These are phyloP conservation scores for Micronycteris hirsuta DNA, from an alignment of 2,113 vertebrate genomes.

Conservation along the genomic window DNA sequence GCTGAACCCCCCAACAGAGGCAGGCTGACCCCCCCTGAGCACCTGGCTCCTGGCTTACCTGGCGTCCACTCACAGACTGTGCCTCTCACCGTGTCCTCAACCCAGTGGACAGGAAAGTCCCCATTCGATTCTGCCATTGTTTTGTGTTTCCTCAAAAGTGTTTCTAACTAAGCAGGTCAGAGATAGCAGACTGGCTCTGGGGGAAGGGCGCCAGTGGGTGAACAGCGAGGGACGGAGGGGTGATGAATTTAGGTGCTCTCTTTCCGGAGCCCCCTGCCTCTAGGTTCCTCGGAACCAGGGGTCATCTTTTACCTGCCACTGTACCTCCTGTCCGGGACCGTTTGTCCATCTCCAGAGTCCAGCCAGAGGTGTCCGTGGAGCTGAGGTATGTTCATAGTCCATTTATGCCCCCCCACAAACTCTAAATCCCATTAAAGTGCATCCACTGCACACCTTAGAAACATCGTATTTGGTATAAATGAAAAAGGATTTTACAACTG, in stretches of 20 bases:
- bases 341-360: background rate
- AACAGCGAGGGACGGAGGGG: fast-evolving
- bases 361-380: background rate
- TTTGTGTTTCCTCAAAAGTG: background rate
- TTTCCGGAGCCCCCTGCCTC: background rate
- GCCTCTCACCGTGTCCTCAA: background rate
- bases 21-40: background rate
- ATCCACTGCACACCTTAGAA: too few relatives aligned
- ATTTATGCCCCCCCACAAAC: background rate
- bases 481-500: background rate
- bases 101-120: background rate
- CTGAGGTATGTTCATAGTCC: fast-evolving
- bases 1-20: background rate
- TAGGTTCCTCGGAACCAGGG: background rate
- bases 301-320: too few relatives aligned
- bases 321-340: background rate
- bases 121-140: background rate
- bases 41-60: background rate
- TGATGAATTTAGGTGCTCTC: background rate
- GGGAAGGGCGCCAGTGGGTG: fast-evolving
- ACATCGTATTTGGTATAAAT: background rate
- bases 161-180: background rate
- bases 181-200: background rate
- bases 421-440: background rate
- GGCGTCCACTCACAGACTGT: too few relatives aligned